Percentiles rank a stretch among this genome's conserved stretches.
Conservation (phyloP, 2,888 invertebrate genomes). For the Ischnus inquisitorius region DNA sequence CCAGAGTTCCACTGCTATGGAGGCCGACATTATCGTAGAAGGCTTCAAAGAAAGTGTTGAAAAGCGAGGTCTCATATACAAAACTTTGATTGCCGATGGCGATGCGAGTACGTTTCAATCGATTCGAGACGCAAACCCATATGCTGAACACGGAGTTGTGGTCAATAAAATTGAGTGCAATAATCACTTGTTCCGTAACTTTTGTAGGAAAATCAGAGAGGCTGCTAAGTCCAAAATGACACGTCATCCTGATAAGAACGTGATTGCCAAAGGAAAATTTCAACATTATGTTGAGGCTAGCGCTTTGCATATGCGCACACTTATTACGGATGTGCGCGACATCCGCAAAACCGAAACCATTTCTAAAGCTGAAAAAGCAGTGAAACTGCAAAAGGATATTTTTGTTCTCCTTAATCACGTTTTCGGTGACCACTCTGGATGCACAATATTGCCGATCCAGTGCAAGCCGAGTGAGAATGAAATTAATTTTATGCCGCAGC, state of each 20-base stretch:
- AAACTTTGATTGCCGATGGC: slow-evolving; percentile 69
- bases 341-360: slow-evolving; percentile 1
- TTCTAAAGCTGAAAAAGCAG: not conserved
- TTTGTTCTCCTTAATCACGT: slow-evolving; percentile 60
- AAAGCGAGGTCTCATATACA: slow-evolving; percentile 60
- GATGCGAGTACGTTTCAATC: slow-evolving; percentile 78
- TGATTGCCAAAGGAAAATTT: not conserved
- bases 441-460: slow-evolving; percentile 19
- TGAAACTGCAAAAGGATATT: slow-evolving; percentile 53
- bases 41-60: slow-evolving; percentile 55
- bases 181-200: slow-evolving; percentile 76
- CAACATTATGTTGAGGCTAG: slow-evolving; percentile 30
- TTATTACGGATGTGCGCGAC: slow-evolving; percentile 16
- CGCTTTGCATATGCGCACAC: slow-evolving; percentile 38
- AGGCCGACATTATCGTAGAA: slow-evolving; percentile 55
- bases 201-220: slow-evolving; percentile 55
- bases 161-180: slow-evolving; percentile 79
- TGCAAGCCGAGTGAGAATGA: not conserved
- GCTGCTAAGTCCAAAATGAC: slow-evolving; percentile 7
- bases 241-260: not conserved
- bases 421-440: slow-evolving; percentile 69
- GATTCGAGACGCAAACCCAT: slow-evolving; percentile 72
- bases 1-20: slow-evolving; percentile 75
- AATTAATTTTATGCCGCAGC: not conserved
- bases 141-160: slow-evolving; percentile 65